Conservation (phyloP, 2,888 invertebrate species). For the Cepaea hortensis region DNA sequence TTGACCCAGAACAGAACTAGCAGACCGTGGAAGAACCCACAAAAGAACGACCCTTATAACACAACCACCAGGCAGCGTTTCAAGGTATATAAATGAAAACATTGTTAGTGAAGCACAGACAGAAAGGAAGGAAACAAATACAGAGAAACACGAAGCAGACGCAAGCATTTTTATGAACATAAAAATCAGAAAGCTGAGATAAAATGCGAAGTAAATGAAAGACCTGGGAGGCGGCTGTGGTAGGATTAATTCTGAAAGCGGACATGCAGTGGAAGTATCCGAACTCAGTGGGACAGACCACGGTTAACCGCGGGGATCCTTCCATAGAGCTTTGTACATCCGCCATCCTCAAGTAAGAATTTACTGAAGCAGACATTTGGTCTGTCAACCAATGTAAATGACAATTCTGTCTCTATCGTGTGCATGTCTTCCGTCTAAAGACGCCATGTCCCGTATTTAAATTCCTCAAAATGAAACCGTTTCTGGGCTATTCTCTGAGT, state of each 20-base stretch:
- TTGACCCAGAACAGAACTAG: neutral
- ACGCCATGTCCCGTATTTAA: too few species aligned
- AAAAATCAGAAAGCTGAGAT: neutral
- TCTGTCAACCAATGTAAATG: too few species aligned
- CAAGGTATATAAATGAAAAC: neutral
- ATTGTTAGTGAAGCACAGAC: neutral
- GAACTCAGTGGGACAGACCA: neutral
- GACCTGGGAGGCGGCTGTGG: neutral
- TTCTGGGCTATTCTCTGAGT: too few species aligned
- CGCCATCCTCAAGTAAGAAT: too few species aligned
- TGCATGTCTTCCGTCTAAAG: too few species aligned
- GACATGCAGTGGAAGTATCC: neutral
- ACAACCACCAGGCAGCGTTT: neutral
- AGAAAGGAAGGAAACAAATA: constrained; percentile 1
- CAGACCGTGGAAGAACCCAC: neutral
- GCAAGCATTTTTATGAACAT: neutral
- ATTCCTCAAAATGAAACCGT: too few species aligned
- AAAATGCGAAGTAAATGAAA: neutral
- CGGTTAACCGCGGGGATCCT: too few species aligned
- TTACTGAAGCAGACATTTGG: too few species aligned
- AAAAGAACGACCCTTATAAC: neutral
- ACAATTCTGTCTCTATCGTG: too few species aligned
- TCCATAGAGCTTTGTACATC: too few species aligned
- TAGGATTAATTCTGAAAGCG: neutral
- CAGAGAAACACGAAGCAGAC: neutral